Percentiles rank a stretch among this genome's conserved stretches.
Conservation (phyloP, 1,140 invertebrate genomes). For the Sinella curviseta region DNA sequence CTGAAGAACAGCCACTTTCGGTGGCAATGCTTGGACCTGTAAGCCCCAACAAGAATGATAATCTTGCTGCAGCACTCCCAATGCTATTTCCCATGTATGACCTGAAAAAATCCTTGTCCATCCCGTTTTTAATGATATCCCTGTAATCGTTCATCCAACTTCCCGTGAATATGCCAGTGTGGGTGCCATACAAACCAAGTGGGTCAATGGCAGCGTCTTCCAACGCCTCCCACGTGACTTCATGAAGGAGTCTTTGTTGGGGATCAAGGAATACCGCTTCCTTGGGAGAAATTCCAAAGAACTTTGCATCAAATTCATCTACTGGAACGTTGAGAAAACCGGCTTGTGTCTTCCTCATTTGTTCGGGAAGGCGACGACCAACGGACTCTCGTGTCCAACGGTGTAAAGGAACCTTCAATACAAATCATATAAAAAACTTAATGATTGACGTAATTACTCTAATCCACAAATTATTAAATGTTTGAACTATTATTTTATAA, state of each 20-base stretch:
- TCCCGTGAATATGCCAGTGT: slow-evolving; percentile 1
- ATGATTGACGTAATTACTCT: too few species aligned
- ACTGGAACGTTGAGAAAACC: slow-evolving; percentile 15
- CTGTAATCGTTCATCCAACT: slow-evolving; percentile 11
- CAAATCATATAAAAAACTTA: not conserved
- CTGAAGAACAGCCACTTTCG: not conserved
- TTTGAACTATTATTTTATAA: too few species aligned
- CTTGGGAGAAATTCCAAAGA: slow-evolving; percentile 61
- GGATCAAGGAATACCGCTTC: slow-evolving; percentile 60
- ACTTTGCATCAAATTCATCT: slow-evolving; percentile 60
- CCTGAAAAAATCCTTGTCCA: slow-evolving; percentile 8
- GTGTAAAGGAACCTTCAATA: not conserved
- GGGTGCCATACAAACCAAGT: not conserved
- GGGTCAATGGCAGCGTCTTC: slow-evolving; percentile 41
- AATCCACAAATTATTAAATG: too few species aligned
- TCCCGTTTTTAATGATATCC: not conserved
- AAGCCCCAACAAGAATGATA: not conserved
- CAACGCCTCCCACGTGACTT: slow-evolving; percentile 55
- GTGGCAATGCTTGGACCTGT: slow-evolving; percentile 16
- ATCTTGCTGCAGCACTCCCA: not conserved
- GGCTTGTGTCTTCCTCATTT: slow-evolving; percentile 2
- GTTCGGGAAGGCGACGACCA: not conserved
- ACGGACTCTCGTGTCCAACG: slow-evolving; percentile 5
- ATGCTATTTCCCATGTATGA: slow-evolving; percentile 23
- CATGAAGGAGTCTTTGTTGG: slow-evolving; percentile 58